Evolutionary conservation across 2,797 vertebrate genomes (phyloP).

Genomic region (Naso thynnoides): DNA sequence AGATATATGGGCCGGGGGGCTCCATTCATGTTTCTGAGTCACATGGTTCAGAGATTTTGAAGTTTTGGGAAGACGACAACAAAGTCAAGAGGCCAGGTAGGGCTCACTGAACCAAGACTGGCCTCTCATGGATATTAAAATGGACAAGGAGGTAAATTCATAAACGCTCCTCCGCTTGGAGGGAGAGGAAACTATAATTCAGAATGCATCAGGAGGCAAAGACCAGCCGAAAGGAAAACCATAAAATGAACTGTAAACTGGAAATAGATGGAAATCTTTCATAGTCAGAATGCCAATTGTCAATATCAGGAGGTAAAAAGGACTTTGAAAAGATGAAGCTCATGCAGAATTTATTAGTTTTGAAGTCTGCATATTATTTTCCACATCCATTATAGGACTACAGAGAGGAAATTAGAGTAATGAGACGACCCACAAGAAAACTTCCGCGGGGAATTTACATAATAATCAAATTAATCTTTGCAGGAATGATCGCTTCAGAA

Average conservation of each 20-base stretch:
- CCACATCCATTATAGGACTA: slow-evolving; percentile 44
- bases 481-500: slow-evolving; percentile 34
- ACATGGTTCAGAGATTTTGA: slow-evolving; percentile 42
- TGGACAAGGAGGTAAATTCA: slow-evolving; percentile 63
- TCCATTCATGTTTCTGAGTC: slow-evolving; percentile 45
- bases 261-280: slow-evolving; percentile 57
- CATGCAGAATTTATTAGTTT: slow-evolving; percentile 48
- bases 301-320: slow-evolving; percentile 34
- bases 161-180: slow-evolving; percentile 35
- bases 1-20: slow-evolving; percentile 31
- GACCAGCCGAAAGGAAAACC: slow-evolving; percentile 43
- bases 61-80: slow-evolving; percentile 43
- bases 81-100: slow-evolving; percentile 48
- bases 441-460: slow-evolving; percentile 54
- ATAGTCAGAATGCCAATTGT: slow-evolving; percentile 34
- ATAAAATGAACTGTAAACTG: slow-evolving; percentile 51
- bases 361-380: slow-evolving; percentile 51
- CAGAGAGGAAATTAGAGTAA: slow-evolving; percentile 56
- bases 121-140: slow-evolving; percentile 63
- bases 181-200: slow-evolving; percentile 40
- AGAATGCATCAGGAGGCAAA: slow-evolving; percentile 49
- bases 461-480: slow-evolving; percentile 61
- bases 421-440: slow-evolving; percentile 51
- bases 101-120: slow-evolving; percentile 49
- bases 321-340: slow-evolving; percentile 35